Conservation (phyloP, 1,140 invertebrate genomes). For the Drosophila lacteicornis region DNA sequence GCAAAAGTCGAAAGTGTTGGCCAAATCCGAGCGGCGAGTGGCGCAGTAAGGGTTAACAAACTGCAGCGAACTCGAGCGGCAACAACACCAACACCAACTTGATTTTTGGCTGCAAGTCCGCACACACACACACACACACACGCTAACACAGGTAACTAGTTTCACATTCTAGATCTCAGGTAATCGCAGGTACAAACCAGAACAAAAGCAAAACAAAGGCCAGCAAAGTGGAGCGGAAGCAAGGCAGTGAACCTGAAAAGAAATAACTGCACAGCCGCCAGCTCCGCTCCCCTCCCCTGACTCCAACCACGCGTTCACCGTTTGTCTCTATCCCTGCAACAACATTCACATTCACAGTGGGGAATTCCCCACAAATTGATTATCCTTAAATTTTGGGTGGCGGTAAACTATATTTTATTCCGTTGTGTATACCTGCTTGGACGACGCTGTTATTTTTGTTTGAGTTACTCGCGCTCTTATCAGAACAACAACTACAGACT, state of each 20-base stretch:
- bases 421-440: conserved; percentile 32
- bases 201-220: conserved; percentile 65
- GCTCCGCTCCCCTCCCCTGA: conserved; percentile 4
- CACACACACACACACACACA: conserved; percentile 15
- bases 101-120: conserved; percentile 29
- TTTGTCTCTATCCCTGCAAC: conserved; percentile 1
- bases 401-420: conserved; percentile 6
- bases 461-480: conserved; percentile 41
- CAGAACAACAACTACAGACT: conserved; percentile 14
- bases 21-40: conserved; percentile 11
- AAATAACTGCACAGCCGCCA: conserved; percentile 62
- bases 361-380: not conserved
- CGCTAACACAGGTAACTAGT: conserved; percentile 11
- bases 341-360: not conserved
- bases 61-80: conserved; percentile 64
- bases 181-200: conserved; percentile 36
- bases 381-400: not conserved
- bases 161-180: conserved; percentile 27
- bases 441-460: conserved; percentile 22
- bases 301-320: conserved; percentile 4
- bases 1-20: conserved; percentile 58
- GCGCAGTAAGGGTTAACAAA: conserved; percentile 63
- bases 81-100: conserved; percentile 22
- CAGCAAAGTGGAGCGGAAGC: conserved; percentile 73
- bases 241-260: conserved; percentile 73